Base-by-base conservation (phyloP, 2,888 invertebrate genomes). In the Pandemis corylana region DNA sequence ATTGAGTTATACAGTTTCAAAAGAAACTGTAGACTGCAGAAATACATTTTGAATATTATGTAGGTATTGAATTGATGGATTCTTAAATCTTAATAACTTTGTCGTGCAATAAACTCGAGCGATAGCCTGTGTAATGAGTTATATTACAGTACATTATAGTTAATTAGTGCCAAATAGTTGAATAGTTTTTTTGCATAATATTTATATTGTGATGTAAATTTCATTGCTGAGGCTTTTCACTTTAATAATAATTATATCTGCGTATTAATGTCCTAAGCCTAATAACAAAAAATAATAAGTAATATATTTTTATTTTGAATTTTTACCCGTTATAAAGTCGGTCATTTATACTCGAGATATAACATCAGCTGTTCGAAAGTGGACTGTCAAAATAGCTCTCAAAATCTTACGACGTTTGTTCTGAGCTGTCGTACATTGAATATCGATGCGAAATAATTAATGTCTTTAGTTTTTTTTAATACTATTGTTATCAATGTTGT, bases 121-220 rank as follows among this genome's bases (percentile, higher is more conserved):
- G 20, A 44, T 63, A 15, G 5, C 20, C 10, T 46, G 7, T 15
- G 44, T 28, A 2, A 20, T 64, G 5, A 46, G 20, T 46, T 20
- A 61, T 42, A 61, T 66, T 65, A 66, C 42, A 51, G 15, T 70
- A 69, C n/a, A 49, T 10, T 42, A 56, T 71, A 67, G 68, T 68
- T 62, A 73, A 73, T 68, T 68, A 68, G 72, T 73, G 72, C 72
- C 72, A 73, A 73, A 56, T 46, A 46, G 15, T 68, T 20, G 12
- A 68, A 59, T 46, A 51, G 49, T 42, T 51, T 68, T 68, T 68
- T 68, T 46, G 10, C 13, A 53, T 56, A 36, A 36, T 64, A 46
- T 64, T 20, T 64, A 68, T 51, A 72, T 67, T 68, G 44, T 63
- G 15, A 44, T 20, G 46, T 20, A 64, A 42, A 44, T 63, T 63